Conservation (phyloP, 2,888 invertebrate species). For the Lasioglossum pauxillum region DNA sequence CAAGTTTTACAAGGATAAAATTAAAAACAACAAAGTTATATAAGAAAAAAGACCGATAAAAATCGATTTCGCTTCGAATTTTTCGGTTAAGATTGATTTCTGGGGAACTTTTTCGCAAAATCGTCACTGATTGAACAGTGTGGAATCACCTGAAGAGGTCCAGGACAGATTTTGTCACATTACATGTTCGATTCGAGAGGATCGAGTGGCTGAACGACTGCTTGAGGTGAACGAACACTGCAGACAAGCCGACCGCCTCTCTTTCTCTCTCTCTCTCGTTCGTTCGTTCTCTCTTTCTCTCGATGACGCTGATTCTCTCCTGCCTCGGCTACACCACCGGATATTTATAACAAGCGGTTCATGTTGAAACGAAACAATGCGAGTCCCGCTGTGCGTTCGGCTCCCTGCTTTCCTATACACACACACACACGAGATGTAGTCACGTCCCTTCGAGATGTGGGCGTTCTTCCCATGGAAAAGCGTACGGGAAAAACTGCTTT, state of each 20-base stretch:
- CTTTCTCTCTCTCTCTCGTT: slow-evolving; percentile 23
- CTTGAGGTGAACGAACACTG: slow-evolving; percentile 70
- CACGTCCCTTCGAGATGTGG: not conserved
- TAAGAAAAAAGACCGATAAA: no score
- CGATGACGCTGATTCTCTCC: slow-evolving; percentile 46
- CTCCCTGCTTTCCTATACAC: slow-evolving; percentile 26
- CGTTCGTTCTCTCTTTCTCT: slow-evolving; percentile 24
- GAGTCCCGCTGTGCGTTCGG: slow-evolving; percentile 43
- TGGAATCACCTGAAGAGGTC: no score
- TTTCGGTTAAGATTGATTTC: no score
- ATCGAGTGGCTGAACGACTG: slow-evolving; percentile 49
- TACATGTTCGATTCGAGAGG: slow-evolving; percentile 34
- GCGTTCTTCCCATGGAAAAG: not conserved
- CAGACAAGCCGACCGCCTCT: slow-evolving; percentile 10
- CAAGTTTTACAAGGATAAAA: no score
- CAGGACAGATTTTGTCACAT: no score
- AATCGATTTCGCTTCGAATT: no score
- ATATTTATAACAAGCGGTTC: slow-evolving; percentile 77
- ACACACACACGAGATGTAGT: not conserved
- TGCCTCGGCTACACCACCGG: slow-evolving; percentile 63
- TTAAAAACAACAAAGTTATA: no score
- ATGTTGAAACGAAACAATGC: slow-evolving; percentile 74
- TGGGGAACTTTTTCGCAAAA: no score
- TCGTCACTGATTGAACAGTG: no score
- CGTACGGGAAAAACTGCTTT: not conserved